Evolutionary conservation across 2,888 invertebrate species (phyloP).

Genomic region (Coenonympha glycerion): DNA sequence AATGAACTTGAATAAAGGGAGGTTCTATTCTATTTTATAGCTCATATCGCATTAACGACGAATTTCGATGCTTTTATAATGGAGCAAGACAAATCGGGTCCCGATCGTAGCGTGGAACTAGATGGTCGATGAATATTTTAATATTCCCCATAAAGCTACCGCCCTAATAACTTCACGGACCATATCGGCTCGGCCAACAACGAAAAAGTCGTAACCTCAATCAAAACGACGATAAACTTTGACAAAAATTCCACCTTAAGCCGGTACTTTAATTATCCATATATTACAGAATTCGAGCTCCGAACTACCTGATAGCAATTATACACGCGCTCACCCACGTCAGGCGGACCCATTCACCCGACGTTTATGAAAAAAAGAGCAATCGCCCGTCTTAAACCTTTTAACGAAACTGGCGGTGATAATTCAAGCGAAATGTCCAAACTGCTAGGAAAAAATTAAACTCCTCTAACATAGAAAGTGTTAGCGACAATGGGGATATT

Average conservation of each 20-base stretch:
- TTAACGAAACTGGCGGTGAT: constrained; percentile 73
- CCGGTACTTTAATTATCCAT: constrained; percentile 75
- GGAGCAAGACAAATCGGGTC: constrained; percentile 64
- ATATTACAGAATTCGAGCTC: constrained; percentile 65
- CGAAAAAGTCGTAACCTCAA: constrained; percentile 67
- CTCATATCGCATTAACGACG: constrained; percentile 51
- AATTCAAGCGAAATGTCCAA: constrained; percentile 76
- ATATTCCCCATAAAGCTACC: constrained; percentile 67
- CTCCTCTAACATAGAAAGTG: constrained; percentile 70
- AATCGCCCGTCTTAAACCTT: constrained; percentile 61
- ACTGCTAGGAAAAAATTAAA: constrained; percentile 59
- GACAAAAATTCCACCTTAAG: constrained; percentile 75
- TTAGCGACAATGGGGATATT: constrained; percentile 73
- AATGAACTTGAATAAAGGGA: constrained; percentile 59
- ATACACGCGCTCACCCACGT: constrained; percentile 75
- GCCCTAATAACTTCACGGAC: constrained; percentile 55
- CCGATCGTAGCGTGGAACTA: constrained; percentile 48
- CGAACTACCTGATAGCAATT: constrained; percentile 74
- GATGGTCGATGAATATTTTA: constrained; percentile 45
- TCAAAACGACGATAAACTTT: constrained; percentile 73
- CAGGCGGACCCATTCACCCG: constrained; percentile 64
- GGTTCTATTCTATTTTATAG: constrained; percentile 55
- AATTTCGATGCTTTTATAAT: constrained; percentile 62
- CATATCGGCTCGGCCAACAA: constrained; percentile 34
- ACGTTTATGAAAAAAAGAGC: constrained; percentile 63